Conservation (phyloP, 2,888 invertebrate species). For the Monoplex corrugatus region DNA sequence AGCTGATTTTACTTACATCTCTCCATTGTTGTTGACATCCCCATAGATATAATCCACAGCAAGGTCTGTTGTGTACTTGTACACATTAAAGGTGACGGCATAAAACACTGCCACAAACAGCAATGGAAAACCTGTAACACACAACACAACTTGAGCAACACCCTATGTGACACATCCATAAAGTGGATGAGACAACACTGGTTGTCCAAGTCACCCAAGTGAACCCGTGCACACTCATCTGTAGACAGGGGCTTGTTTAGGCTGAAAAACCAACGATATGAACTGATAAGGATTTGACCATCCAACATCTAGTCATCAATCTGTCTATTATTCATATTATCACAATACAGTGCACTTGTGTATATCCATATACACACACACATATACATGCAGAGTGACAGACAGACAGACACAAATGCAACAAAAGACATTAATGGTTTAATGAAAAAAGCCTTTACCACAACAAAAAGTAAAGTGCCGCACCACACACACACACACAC, state of each 20-base stretch:
- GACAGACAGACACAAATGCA: not conserved
- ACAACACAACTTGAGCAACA: not conserved
- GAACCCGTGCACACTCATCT: no score
- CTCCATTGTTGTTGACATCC: conserved; percentile 76
- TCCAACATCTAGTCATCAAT: no score
- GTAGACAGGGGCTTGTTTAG: no score
- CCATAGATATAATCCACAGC: conserved; percentile 76
- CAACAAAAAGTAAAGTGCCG: no score
- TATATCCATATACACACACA: not conserved
- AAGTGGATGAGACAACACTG: no score
- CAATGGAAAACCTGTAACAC: conserved; percentile 73
- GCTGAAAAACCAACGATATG: no score
- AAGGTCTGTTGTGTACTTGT: conserved; percentile 72
- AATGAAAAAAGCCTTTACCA: no score
- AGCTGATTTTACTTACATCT: conserved; percentile 37
- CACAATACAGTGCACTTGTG: not conserved
- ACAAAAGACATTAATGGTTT: no score
- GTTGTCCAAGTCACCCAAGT: no score
- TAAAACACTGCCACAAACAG: conserved; percentile 76
- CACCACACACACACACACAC: not conserved
- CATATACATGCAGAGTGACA: not conserved
- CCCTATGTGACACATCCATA: no score
- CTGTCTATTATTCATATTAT: no score
- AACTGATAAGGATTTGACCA: no score
- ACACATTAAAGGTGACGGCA: conserved; percentile 75